phyloP scores from a whole-genome alignment of 2,113 vertebrate genomes.

The Polypterus bichir region DNA sequence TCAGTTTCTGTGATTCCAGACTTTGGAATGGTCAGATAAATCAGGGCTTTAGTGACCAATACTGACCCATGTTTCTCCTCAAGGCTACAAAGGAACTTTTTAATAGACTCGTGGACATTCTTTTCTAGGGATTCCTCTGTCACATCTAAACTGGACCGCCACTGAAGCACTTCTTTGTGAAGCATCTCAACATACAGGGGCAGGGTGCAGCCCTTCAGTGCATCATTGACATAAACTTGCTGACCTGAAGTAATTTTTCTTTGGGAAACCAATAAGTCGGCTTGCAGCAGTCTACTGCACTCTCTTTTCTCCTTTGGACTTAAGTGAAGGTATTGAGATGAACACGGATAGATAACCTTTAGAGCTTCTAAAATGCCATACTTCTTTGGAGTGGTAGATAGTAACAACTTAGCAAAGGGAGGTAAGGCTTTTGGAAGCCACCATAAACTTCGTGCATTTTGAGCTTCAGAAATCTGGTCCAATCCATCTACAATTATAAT shows the following conservation, averaged over 20 bases:
- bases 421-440: conserved; percentile 45
- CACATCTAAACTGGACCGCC: conserved; percentile 45
- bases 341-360: conserved; percentile 22
- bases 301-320: conserved; percentile 32
- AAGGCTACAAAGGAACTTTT: conserved; percentile 38
- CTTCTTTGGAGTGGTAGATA: conserved; percentile 32
- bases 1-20: conserved; percentile 49
- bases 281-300: conserved; percentile 36
- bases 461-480: conserved; percentile 32
- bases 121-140: conserved; percentile 32
- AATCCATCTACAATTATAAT: conserved; percentile 48
- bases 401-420: conserved; percentile 40
- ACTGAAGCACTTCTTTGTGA: conserved; percentile 27
- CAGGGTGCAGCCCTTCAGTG: conserved; percentile 40
- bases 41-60: conserved; percentile 32
- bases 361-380: conserved; percentile 24
- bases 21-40: conserved; percentile 45
- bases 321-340: conserved; percentile 29
- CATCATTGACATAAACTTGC: conserved; percentile 50
- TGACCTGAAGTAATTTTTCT: conserved; percentile 61
- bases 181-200: conserved; percentile 48
- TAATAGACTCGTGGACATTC: conserved; percentile 41
- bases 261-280: conserved; percentile 32
- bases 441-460: conserved; percentile 20
- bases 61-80: conserved; percentile 41